Conservation (phyloP, 2,888 invertebrate genomes). For the Calameuta idolon region DNA sequence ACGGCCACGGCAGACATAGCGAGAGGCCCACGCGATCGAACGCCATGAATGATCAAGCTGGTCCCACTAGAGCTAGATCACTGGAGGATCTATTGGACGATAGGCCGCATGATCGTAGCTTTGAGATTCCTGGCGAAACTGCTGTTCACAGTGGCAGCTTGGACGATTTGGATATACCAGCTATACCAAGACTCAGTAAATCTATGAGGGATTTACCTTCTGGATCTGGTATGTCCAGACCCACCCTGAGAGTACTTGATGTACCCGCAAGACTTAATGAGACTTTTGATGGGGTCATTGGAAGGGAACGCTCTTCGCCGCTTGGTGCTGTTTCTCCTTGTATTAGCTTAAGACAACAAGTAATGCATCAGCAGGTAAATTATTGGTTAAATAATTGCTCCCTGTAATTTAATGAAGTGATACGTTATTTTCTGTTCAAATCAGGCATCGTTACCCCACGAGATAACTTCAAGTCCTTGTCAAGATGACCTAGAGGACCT, state of each 20-base stretch:
- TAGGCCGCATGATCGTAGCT: conserved; percentile 52
- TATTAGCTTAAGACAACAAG: conserved; percentile 46
- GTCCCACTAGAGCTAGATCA: conserved; percentile 77
- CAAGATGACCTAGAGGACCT: conserved; percentile 33
- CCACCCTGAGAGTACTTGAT: conserved; percentile 46
- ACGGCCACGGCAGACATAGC: conserved; percentile 73
- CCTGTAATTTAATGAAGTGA: background rate
- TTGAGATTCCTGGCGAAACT: conserved; percentile 59
- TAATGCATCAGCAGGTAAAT: conserved; percentile 47
- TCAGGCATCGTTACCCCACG: conserved; percentile 44
- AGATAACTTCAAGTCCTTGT: conserved; percentile 41
- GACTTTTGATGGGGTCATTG: conserved; percentile 55
- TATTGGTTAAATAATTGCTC: background rate
- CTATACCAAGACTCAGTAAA: conserved; percentile 55
- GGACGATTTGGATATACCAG: conserved; percentile 59
- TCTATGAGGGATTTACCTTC: conserved; percentile 54
- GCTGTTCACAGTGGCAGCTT: conserved; percentile 52
- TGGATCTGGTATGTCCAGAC: conserved; percentile 38
- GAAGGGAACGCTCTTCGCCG: conserved; percentile 49
- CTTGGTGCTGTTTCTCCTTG: conserved; percentile 49
- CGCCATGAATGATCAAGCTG: conserved; percentile 68
- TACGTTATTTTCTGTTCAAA: background rate
- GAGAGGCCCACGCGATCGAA: conserved; percentile 67
- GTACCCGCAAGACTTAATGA: conserved; percentile 50
- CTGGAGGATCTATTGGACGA: conserved; percentile 75